Conservation (phyloP, 2,888 invertebrate genomes). For the Hedychridium roseum region DNA sequence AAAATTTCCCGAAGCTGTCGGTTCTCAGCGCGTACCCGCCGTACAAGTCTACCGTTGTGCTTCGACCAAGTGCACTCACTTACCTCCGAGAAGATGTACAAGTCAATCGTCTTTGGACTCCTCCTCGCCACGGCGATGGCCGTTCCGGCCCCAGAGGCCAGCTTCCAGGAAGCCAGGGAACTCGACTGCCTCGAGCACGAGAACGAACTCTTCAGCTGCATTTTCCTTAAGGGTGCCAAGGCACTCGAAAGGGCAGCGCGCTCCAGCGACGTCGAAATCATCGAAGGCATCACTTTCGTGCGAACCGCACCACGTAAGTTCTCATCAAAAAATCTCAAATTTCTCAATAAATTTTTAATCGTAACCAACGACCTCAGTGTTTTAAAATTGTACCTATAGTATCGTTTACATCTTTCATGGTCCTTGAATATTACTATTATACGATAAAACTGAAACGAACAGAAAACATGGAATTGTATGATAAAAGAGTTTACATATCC, state of each 20-base stretch:
- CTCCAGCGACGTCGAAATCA: slow-evolving; percentile 67
- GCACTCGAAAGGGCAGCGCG: slow-evolving; percentile 68
- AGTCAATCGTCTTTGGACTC: slow-evolving; percentile 56
- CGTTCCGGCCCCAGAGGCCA: slow-evolving; percentile 48
- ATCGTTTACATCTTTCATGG: too few relatives aligned
- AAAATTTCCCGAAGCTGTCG: slow-evolving; percentile 59
- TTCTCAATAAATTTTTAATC: too few relatives aligned
- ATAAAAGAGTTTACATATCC: too few relatives aligned
- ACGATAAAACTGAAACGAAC: too few relatives aligned
- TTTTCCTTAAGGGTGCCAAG: slow-evolving; percentile 69
- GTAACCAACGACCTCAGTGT: too few relatives aligned
- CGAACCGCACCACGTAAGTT: slow-evolving; percentile 56
- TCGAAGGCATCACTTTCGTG: slow-evolving; percentile 69
- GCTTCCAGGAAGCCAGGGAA: slow-evolving; percentile 15
- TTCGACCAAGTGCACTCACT: slow-evolving; percentile 13
- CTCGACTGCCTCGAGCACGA: slow-evolving; percentile 58
- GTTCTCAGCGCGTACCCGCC: too few relatives aligned
- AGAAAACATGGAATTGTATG: too few relatives aligned
- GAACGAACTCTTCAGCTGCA: slow-evolving; percentile 67
- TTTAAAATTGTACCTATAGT: too few relatives aligned
- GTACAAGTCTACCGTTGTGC: too few relatives aligned
- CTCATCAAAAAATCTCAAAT: too few relatives aligned
- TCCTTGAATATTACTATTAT: too few relatives aligned
- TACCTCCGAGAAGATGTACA: slow-evolving; percentile 59
- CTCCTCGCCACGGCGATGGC: slow-evolving; percentile 56